Conservation (phyloP, 2,888 invertebrate species). For the Heteromurus nitidus region DNA sequence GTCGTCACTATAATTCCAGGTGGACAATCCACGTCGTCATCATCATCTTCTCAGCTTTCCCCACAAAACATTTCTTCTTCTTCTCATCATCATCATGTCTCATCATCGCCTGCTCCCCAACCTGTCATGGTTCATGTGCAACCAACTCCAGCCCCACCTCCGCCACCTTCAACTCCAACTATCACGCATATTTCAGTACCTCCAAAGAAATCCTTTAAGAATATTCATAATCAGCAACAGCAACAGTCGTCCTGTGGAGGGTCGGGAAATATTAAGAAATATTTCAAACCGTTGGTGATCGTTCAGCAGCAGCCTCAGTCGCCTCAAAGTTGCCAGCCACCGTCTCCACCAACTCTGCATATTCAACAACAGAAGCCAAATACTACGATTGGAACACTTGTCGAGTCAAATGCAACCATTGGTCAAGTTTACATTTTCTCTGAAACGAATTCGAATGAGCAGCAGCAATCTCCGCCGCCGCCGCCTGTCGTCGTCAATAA, state of each 20-base stretch:
- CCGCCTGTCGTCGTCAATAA: slow-evolving; percentile 25
- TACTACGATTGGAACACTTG: slow-evolving; percentile 48
- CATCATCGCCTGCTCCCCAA: slow-evolving; percentile 34
- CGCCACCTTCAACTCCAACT: slow-evolving; percentile 35
- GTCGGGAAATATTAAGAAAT: slow-evolving; percentile 49
- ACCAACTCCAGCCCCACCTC: slow-evolving; percentile 24
- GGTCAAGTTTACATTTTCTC: slow-evolving; percentile 59
- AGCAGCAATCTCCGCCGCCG: not conserved
- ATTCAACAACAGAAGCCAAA: slow-evolving; percentile 54
- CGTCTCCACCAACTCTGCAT: slow-evolving; percentile 16
- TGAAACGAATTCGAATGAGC: slow-evolving; percentile 9
- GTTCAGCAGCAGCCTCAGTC: slow-evolving; percentile 44
- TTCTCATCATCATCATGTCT: slow-evolving; percentile 21
- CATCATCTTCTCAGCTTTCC: slow-evolving; percentile 25
- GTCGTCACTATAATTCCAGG: slow-evolving; percentile 36
- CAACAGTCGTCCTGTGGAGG: slow-evolving; percentile 19
- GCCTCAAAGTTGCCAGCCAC: slow-evolving; percentile 2
- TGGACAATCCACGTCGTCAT: slow-evolving; percentile 6
- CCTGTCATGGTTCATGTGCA: slow-evolving; percentile 44
- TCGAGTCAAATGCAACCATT: slow-evolving; percentile 50
- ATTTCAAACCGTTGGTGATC: slow-evolving; percentile 60
- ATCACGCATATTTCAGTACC: slow-evolving; percentile 55
- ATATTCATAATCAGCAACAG: slow-evolving; percentile 30
- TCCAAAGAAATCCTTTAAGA: slow-evolving; percentile 60
- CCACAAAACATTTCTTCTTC: slow-evolving; percentile 27